Conservation (phyloP, 2,113 vertebrate genomes). For the Oceanodroma tethys region DNA sequence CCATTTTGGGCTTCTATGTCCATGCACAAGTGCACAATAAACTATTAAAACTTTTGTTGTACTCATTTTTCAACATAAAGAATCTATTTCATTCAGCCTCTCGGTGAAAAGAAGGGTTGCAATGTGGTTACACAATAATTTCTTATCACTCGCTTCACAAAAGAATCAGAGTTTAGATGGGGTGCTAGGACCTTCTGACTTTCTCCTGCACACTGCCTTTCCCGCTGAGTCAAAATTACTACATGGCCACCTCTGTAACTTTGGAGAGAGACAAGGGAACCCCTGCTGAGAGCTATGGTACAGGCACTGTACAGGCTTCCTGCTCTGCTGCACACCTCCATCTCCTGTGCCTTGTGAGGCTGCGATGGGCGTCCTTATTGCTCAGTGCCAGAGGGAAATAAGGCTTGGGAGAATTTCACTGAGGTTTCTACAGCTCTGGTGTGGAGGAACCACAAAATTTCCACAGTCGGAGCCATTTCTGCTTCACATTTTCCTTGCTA, state of each 20-base stretch:
- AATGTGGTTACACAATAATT: background rate
- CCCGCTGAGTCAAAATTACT: background rate
- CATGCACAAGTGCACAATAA: background rate
- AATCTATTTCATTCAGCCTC: background rate
- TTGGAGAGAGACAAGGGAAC: background rate
- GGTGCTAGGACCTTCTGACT: background rate
- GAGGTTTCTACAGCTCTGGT: background rate
- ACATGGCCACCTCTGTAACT: background rate
- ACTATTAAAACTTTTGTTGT: background rate
- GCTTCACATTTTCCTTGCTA: background rate
- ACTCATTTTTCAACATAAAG: background rate
- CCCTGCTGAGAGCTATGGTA: background rate
- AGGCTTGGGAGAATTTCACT: fast-evolving
- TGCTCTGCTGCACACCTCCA: background rate
- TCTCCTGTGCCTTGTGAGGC: background rate
- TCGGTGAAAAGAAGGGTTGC: background rate
- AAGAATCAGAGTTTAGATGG: background rate
- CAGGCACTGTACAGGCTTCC: fast-evolving
- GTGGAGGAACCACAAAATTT: background rate
- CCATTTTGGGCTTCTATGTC: background rate
- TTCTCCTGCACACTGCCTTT: background rate
- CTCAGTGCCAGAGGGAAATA: background rate
- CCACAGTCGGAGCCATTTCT: background rate
- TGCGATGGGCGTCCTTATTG: background rate
- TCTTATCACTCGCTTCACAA: background rate